phyloP scores from a whole-genome alignment of 2,113 vertebrate species.

The Lucifuga dentata region DNA sequence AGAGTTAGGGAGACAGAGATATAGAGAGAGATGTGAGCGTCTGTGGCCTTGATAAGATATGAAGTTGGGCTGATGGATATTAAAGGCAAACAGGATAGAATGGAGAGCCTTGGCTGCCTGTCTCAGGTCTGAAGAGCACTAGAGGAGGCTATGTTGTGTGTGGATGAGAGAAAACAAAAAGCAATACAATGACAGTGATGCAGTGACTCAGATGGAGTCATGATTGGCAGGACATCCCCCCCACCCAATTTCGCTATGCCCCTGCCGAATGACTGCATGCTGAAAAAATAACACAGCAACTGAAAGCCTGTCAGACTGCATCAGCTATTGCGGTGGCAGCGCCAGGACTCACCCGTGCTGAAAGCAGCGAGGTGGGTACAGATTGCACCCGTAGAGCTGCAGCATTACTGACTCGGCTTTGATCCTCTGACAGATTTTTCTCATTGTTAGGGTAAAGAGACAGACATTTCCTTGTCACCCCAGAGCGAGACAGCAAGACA shows the following conservation, averaged over 20 bases:
- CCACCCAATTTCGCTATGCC: background rate
- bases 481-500: conserved; percentile 9
- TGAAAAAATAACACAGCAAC: conserved; percentile 49
- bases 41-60: conserved; percentile 73
- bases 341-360: conserved; percentile 5
- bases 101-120: conserved; percentile 64
- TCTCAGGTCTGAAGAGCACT: conserved; percentile 44
- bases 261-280: conserved; percentile 32
- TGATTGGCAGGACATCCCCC: conserved; percentile 61
- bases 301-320: conserved; percentile 55
- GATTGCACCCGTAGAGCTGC: conserved; percentile 12
- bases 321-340: conserved; percentile 27
- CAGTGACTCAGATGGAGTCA: conserved; percentile 63
- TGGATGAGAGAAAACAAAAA: conserved; percentile 58
- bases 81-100: conserved; percentile 69
- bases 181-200: conserved; percentile 58
- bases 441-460: conserved; percentile 12
- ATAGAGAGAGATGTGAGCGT: conserved; percentile 69
- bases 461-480: conserved; percentile 33
- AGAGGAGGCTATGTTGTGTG: conserved; percentile 59
- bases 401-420: conserved; percentile 19
- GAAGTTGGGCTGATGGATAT: conserved; percentile 74
- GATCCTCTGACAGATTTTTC: conserved; percentile 33
- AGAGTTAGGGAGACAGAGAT: conserved; percentile 76
- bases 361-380: conserved; percentile 42